phyloP scores from a whole-genome alignment of 2,113 vertebrate genomes.

The Loxodonta africana region DNA sequence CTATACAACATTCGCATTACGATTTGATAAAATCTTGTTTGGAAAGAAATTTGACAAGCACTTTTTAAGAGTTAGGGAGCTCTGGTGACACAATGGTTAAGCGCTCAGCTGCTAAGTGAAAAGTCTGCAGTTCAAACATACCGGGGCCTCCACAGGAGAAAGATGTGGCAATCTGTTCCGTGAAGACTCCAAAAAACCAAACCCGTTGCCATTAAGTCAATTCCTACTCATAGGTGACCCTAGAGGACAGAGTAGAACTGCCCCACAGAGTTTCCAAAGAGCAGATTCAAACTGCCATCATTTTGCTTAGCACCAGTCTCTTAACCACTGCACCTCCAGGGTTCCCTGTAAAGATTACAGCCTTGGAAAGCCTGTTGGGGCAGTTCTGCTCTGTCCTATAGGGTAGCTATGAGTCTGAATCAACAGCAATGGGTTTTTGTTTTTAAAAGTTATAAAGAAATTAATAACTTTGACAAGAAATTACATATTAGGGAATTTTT shows the following conservation, averaged over 20 bases:
- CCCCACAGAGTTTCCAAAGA: too few relatives aligned
- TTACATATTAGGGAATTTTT: neutral
- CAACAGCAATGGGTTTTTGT: neutral
- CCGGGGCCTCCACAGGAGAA: neutral
- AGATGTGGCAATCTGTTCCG: neutral
- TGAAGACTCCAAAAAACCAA: too few relatives aligned
- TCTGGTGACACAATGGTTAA: neutral
- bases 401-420: neutral
- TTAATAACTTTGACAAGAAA: neutral
- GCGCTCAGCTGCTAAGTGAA: neutral
- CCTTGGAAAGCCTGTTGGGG: neutral
- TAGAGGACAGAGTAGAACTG: too few relatives aligned
- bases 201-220: too few relatives aligned
- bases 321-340: too few relatives aligned
- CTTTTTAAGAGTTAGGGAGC: neutral
- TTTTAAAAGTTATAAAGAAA: neutral
- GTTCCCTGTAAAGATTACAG: neutral
- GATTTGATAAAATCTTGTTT: neutral
- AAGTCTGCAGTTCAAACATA: neutral
- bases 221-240: too few relatives aligned
- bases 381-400: neutral
- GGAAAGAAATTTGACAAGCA: constrained; percentile 19
- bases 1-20: neutral
- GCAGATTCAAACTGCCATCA: too few relatives aligned
- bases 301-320: too few relatives aligned